A percentile compares a stretch with the other conserved stretches of the same genome.
These are phyloP conservation scores for Calephelis perditalis DNA, from an alignment of 2,888 invertebrate genomes.

Conservation along the genomic window DNA sequence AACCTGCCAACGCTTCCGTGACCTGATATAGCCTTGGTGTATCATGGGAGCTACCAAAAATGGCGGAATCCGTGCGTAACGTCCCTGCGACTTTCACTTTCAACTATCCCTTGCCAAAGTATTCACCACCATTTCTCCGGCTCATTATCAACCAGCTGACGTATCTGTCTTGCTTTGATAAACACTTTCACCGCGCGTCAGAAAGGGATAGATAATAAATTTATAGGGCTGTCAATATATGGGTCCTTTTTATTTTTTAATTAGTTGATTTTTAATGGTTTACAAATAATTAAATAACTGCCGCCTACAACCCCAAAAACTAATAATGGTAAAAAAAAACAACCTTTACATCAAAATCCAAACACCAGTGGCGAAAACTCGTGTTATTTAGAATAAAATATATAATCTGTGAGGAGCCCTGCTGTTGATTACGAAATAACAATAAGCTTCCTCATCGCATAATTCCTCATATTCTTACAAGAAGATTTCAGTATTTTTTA, in stretches of 20 bases:
- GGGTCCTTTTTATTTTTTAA: background rate
- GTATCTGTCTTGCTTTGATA: constrained; percentile 39
- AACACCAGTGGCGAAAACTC: too few relatives aligned
- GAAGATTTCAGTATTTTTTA: too few relatives aligned
- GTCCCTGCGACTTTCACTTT: constrained; percentile 46
- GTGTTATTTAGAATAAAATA: too few relatives aligned
- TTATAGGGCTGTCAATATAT: constrained; percentile 17
- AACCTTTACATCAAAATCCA: too few relatives aligned
- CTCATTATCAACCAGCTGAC: constrained; percentile 49
- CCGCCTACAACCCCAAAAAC: background rate
- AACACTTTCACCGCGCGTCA: constrained; percentile 38
- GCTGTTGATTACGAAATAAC: too few relatives aligned
- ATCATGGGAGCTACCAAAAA: constrained; percentile 6
- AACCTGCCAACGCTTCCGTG: background rate
- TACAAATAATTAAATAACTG: background rate
- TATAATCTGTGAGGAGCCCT: too few relatives aligned
- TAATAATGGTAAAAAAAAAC: too few relatives aligned
- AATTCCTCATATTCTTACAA: too few relatives aligned
- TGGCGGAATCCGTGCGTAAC: constrained; percentile 24
- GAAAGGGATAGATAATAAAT: constrained; percentile 37
- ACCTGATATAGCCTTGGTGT: constrained; percentile 5
- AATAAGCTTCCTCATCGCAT: too few relatives aligned
- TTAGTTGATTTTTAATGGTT: background rate
- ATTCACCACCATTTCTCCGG: constrained; percentile 48
- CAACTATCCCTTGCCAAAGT: constrained; percentile 35